Percentiles rank a stretch among this genome's conserved stretches.
Conservation (phyloP, 37 sponge, comb jelly and placozoan genomes). For the Halichondria panicea region DNA sequence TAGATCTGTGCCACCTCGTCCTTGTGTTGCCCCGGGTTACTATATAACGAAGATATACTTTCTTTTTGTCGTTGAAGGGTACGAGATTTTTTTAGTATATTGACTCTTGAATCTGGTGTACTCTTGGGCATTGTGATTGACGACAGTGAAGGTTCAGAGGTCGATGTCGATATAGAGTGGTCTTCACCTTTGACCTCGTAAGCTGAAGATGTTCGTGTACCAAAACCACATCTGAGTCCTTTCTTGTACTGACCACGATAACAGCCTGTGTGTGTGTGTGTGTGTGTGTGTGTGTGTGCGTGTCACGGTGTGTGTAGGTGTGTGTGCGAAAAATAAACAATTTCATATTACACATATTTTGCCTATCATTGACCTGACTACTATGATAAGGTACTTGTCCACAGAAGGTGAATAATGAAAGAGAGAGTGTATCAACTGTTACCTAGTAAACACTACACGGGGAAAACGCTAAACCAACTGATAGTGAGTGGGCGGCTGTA, state of each 20-base stretch:
- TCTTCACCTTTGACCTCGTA: conserved; percentile 23
- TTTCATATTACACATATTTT: neutral
- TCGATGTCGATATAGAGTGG: neutral
- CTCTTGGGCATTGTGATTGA: neutral
- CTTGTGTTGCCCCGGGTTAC: neutral
- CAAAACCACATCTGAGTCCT: conserved; percentile 39
- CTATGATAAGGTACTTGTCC: no score
- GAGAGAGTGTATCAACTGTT: no score
- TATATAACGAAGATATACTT: neutral
- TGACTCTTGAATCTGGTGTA: neutral
- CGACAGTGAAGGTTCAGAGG: no score
- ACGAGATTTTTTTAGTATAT: neutral
- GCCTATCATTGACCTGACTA: neutral
- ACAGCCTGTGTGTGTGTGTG: conserved; percentile 18
- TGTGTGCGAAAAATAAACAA: no score
- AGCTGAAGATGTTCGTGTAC: conserved; percentile 38
- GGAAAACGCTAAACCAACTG: no score
- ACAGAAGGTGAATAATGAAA: no score
- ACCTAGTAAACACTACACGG: no score
- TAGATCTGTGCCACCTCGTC: conserved; percentile 38
- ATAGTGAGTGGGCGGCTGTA: no score
- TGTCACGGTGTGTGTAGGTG: no score
- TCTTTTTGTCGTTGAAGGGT: neutral
- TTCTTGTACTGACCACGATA: conserved; percentile 54
- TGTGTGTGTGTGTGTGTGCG: neutral